A percentile compares a stretch with the other conserved stretches of the same genome.
Conservation (phyloP, 2,888 invertebrate species). For the Cheilosia scutellata region DNA sequence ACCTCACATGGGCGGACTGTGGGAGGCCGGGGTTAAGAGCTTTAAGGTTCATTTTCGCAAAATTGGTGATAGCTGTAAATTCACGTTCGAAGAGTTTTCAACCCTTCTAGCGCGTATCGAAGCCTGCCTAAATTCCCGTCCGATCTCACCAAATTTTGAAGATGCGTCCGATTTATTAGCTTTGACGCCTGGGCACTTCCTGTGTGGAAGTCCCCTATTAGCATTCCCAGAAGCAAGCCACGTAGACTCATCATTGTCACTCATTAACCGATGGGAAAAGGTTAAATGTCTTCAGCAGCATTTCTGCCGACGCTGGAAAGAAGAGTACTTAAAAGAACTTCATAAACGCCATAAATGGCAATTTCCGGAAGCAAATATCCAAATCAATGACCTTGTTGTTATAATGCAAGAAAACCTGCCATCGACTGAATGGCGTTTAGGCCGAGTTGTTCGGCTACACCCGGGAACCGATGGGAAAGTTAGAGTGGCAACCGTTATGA, state of each 20-base stretch:
- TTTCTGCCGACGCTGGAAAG: background rate
- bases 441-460: background rate
- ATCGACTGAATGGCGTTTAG: slow-evolving; percentile 86
- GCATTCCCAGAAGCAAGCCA: background rate
- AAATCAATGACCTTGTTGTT: background rate
- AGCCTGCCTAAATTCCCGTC: background rate
- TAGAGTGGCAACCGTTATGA: background rate
- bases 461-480: slow-evolving; percentile 82
- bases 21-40: too few species aligned
- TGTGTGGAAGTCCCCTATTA: background rate
- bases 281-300: background rate
- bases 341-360: background rate
- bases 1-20: too few species aligned
- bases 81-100: background rate
- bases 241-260: background rate
- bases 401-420: slow-evolving; percentile 87
- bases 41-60: too few species aligned
- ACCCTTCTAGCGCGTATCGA: background rate
- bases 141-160: too few species aligned
- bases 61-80: background rate
- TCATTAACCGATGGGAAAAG: background rate
- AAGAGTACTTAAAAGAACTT: background rate
- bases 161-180: too few species aligned
- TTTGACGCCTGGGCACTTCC: too few species aligned
- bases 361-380: background rate